Base-by-base conservation (phyloP, 2,797 vertebrate genomes). In the Tenualosa ilisha region DNA sequence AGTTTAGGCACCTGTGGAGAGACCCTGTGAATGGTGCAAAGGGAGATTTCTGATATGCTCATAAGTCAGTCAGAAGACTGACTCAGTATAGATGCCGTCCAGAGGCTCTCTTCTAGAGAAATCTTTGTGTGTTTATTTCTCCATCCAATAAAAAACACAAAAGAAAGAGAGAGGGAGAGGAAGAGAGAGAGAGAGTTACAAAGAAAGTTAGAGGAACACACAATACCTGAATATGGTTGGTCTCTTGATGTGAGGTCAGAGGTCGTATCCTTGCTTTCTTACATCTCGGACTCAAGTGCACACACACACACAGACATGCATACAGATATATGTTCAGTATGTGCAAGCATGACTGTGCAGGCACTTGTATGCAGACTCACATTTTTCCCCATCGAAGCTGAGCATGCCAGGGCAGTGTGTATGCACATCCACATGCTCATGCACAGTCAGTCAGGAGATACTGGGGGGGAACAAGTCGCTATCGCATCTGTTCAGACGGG, bases 401-500 rank as follows among this genome's bases (percentile, higher is more conserved):
- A 75, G 31, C 13, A 40, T 75, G 31, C 68, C 68, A 75, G 68
- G 37, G 37, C 12, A 40, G 31, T 75, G 68, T 75, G 31, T 40
- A 6, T 75, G 61, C n/a, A 20, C 24, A n/a, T 24, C 7, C 24
- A n/a, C 24, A n/a, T 63, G 61, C 24, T 7, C 24, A 11, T n/a
- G 31, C 68, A 37, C 68, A 17, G 68, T 75, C 68, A 43, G 37
- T 31, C 15, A 1, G 68, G 15, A 75, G 37, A 31, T 20, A 15
- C 31, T 40, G 68, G 15, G 31, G 31, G 63, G 63, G 63, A 26
- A 37, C 26, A 75, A 17, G 68, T 40, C 68, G 68, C 31, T 75
- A 75, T 75, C 68, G 68, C 68, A 40, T 75, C 68, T 75, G 68
- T 75, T 75, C 68, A 75, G 68, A 75, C 31, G 15, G 4, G 68